Conservation (phyloP, 2,888 invertebrate genomes). For the Ptilodon capucinus region DNA sequence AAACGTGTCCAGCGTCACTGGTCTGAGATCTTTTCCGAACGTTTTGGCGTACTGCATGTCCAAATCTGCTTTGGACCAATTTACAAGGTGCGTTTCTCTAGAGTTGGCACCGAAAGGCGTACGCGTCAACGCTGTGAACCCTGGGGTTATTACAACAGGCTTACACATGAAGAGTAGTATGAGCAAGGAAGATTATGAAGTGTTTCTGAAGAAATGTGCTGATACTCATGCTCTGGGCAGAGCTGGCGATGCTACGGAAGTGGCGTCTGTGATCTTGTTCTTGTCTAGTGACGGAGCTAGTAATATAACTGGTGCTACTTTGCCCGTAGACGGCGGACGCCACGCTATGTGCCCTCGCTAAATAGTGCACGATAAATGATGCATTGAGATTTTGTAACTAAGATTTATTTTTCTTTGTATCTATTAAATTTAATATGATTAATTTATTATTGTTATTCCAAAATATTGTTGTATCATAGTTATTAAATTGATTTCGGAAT, state of each 20-base stretch:
- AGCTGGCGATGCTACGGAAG: conserved; percentile 91
- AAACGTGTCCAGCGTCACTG: conserved; percentile 96
- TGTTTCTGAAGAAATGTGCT: conserved; percentile 91
- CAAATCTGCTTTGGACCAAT: conserved; percentile 96
- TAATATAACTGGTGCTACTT: conserved; percentile 91
- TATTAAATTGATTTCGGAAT: too few relatives aligned
- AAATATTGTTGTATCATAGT: too few relatives aligned
- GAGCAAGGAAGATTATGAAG: conserved; percentile 88
- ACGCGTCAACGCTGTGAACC: conserved; percentile 95
- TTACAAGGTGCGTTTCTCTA: conserved; percentile 94
- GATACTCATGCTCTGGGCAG: conserved; percentile 95
- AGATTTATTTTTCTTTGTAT: background rate
- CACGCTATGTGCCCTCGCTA: conserved; percentile 92
- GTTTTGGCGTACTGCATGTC: conserved; percentile 96
- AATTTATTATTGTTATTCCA: too few relatives aligned
- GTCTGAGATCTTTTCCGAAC: conserved; percentile 92
- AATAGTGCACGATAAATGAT: background rate
- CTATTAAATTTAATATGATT: background rate
- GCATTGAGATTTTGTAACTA: too few relatives aligned
- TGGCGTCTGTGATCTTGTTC: conserved; percentile 93
- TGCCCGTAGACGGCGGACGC: conserved; percentile 95
- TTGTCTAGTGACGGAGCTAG: conserved; percentile 92
- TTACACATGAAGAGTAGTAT: conserved; percentile 92
- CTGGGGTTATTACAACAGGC: conserved; percentile 95
- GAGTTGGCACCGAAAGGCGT: conserved; percentile 91